These are phyloP conservation scores for Caradrina kadenii DNA, from an alignment of 2,888 invertebrate species.

Conservation along the genomic window DNA sequence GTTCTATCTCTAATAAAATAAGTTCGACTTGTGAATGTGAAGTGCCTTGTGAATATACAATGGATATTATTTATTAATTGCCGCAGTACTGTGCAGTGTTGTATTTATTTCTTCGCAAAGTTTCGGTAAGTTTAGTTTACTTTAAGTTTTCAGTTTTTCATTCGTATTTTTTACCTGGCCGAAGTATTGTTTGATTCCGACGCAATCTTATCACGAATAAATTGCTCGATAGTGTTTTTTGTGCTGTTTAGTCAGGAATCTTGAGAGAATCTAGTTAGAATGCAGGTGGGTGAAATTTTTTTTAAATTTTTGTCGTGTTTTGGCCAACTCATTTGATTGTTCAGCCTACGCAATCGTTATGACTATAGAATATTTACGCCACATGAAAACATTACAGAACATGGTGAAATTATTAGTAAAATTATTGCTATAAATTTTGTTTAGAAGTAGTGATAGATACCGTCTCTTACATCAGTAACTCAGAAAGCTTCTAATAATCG, in stretches of 20 bases:
- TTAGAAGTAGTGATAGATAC: neutral
- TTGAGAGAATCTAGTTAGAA: constrained; percentile 60
- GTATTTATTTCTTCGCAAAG: constrained; percentile 65
- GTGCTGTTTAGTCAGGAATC: constrained; percentile 60
- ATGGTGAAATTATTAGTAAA: constrained; percentile 10
- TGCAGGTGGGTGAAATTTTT: constrained; percentile 45
- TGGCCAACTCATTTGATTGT: constrained; percentile 17
- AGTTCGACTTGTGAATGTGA: constrained; percentile 80
- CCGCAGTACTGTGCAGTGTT: constrained; percentile 71
- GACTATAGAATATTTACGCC: constrained; percentile 11
- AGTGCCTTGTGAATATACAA: constrained; percentile 82
- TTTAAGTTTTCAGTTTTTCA: constrained; percentile 60
- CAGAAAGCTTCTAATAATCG: neutral
- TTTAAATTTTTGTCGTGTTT: constrained; percentile 14
- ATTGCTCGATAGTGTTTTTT: constrained; percentile 51
- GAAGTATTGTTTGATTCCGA: constrained; percentile 75
- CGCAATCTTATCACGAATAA: constrained; percentile 74
- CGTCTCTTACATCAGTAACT: neutral
- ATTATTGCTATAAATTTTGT: constrained; percentile 7
- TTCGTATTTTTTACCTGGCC: constrained; percentile 68
- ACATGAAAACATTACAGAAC: neutral
- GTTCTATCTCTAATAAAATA: constrained; percentile 60
- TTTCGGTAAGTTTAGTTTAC: constrained; percentile 75
- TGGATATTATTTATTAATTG: constrained; percentile 81
- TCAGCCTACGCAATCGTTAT: constrained; percentile 30